Evolutionary conservation across 2,888 invertebrate genomes (phyloP), one percentile per base, ranked within the genome.

Genomic region (Perizoma flavofasciatum): DNA sequence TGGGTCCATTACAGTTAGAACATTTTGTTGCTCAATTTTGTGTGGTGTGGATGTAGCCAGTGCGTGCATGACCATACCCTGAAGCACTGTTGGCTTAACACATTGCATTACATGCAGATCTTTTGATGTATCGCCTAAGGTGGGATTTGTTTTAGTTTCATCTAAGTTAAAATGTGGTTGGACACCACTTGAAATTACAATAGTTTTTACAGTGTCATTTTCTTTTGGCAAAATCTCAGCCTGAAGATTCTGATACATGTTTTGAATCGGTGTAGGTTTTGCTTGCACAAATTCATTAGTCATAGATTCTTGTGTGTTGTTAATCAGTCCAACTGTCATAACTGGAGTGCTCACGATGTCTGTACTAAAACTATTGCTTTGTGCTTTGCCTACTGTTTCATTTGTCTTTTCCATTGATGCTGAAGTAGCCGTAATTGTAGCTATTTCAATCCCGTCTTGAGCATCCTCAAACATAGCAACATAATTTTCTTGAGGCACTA

Each of bases 11-110:
- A 61, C 68, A 41, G 47, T 4, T 40, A 41, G 50, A 37, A 54
- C 45, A 44, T 58, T 65, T 51, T 68, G 34, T 49, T 45, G 11
- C 46, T 43, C 61, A 37, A 71, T 45, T 33, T 88, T 89, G 4
- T 82, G 71, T 0, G 89, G 89, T 6, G 90, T 90, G 5, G 88
- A 89, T 6, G 88, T 88, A n/a, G 88, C 88, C 52, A 87, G 70
- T 53, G 86, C 87, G 65, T 76, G 74, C 33, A 82, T 43, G 9
- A 58, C 39, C 40, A 63, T 22, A 46, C 72, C 69, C 49, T 67
- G 66, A 58, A 60, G 69, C 57, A 65, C 71, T 8, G 64, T 49
- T 40, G 56, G 51, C 35, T 57, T 53, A 5, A 63, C 55, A 53
- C 61, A 62, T 49, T 62, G 58, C 62, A 62, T 58, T 32, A 62